Evolutionary conservation across 2,113 vertebrate genomes (phyloP), one percentile per base, ranked within the genome.

Genomic region (Eonycteris spelaea): DNA sequence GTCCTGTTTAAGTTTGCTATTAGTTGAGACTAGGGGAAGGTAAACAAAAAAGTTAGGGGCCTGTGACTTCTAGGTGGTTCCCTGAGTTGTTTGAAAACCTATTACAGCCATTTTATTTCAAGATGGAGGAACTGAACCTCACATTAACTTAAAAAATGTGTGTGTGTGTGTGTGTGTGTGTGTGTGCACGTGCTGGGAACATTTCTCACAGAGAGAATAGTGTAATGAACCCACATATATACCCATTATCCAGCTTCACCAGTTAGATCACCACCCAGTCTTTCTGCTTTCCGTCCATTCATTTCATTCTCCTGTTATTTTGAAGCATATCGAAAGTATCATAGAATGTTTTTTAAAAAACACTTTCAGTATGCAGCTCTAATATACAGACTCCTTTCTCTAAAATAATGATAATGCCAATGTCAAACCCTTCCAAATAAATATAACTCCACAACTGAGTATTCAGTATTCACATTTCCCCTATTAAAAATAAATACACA

Each of bases 61-160:
- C 51, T 92, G 2, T 61, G 65, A 71, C 61, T 71, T 86, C 35
- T 67, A 19, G 48, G 70, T 14, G 30, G 9, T 35, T 77, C 9
- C 57, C 30, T 78, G 33, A 38, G 13, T 75, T 84, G 13, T 75
- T 84, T 91, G 68, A 77, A 90, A 90, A 96, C 85, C 18, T 61
- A 1, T 45, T 86, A 68, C 48, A 40, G n/a, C 51, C 75, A 48
- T 90, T 94, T 94, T 89, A 59, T 94, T 94, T 94, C 51, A 94
- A 35, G 26, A 59, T 71, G n/a, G 45, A 92, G 51, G 61, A 53
- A 33, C 2, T n/a, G 43, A 83, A 53, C 53, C 14, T 91, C 55
- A 93, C 5, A 5, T 38, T 70, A 75, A 90, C 28, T 93, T 86
- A 15, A 63, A 75, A 59, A 61, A 24, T 22, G 3, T 10, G 4